These are phyloP conservation scores for Acanthosepion lycidas DNA, from an alignment of 2,888 invertebrate species.

Conservation along the genomic window DNA sequence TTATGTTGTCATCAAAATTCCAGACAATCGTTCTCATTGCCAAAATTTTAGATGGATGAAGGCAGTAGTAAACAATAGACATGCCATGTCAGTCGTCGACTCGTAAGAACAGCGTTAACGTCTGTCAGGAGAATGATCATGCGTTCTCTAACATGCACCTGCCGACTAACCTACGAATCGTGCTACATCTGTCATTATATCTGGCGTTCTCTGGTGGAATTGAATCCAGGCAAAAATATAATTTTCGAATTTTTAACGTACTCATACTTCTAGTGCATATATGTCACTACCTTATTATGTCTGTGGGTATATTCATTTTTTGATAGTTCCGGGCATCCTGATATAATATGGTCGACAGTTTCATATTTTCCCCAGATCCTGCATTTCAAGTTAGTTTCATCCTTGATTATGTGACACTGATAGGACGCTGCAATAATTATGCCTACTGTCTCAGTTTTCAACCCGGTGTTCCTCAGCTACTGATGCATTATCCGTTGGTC, in stretches of 20 bases:
- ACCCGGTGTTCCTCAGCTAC: too few relatives aligned
- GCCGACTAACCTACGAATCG: background rate
- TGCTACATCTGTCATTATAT: background rate
- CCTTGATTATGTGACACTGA: too few relatives aligned
- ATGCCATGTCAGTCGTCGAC: constrained; percentile 9
- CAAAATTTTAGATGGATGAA: background rate
- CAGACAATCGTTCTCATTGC: background rate
- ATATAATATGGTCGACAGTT: too few relatives aligned
- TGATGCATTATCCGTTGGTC: too few relatives aligned
- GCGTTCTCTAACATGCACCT: background rate
- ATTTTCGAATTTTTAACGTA: background rate
- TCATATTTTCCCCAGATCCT: too few relatives aligned
- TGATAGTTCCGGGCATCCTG: too few relatives aligned
- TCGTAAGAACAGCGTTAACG: background rate
- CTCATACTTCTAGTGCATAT: too few relatives aligned
- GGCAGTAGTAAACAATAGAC: background rate
- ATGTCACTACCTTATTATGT: too few relatives aligned
- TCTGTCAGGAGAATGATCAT: background rate
- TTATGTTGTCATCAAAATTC: background rate
- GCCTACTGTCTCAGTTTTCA: too few relatives aligned
- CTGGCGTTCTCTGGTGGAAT: background rate
- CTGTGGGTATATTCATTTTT: too few relatives aligned
- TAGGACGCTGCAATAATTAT: too few relatives aligned
- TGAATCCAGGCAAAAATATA: background rate
- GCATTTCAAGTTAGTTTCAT: too few relatives aligned